Evolutionary conservation across 2,888 invertebrate species (phyloP).

Genomic region (Pachliopta kotzebuea): DNA sequence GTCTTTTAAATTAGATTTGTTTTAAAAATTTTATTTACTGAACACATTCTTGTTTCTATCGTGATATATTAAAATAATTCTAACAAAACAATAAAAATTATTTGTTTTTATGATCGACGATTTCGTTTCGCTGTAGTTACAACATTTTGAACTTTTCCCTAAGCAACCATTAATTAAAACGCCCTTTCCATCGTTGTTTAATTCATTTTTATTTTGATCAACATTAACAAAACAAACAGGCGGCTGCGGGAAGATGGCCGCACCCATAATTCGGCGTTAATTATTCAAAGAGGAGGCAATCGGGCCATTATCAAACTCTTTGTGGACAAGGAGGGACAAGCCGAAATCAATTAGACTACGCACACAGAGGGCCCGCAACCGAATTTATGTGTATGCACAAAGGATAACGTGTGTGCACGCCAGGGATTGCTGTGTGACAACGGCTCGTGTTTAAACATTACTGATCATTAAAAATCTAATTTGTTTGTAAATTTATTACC

Average conservation of each 20-base stretch:
- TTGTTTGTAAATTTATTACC: no score
- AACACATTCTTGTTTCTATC: no score
- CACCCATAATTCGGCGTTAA: constrained; percentile 62
- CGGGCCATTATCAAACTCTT: constrained; percentile 49
- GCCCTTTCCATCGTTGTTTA: constrained; percentile 30
- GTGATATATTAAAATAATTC: no score
- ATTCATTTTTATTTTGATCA: constrained; percentile 49
- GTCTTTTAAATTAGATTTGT: no score
- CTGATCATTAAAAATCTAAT: no score
- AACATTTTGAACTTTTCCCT: neutral
- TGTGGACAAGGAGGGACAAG: constrained; percentile 41
- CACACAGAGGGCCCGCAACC: constrained; percentile 45
- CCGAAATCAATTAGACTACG: constrained; percentile 66
- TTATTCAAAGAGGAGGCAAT: constrained; percentile 58
- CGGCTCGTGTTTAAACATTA: constrained; percentile 7
- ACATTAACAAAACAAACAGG: constrained; percentile 60
- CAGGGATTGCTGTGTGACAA: constrained; percentile 39
- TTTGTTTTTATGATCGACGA: neutral
- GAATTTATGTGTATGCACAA: constrained; percentile 53
- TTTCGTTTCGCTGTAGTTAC: neutral
- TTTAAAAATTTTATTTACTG: no score
- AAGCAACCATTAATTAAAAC: constrained; percentile 41
- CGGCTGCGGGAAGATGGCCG: constrained; percentile 36
- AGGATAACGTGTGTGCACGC: constrained; percentile 47
- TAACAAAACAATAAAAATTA: neutral